phyloP scores from a whole-genome alignment of 1,140 invertebrate species.

The Zelostemma sp. region DNA sequence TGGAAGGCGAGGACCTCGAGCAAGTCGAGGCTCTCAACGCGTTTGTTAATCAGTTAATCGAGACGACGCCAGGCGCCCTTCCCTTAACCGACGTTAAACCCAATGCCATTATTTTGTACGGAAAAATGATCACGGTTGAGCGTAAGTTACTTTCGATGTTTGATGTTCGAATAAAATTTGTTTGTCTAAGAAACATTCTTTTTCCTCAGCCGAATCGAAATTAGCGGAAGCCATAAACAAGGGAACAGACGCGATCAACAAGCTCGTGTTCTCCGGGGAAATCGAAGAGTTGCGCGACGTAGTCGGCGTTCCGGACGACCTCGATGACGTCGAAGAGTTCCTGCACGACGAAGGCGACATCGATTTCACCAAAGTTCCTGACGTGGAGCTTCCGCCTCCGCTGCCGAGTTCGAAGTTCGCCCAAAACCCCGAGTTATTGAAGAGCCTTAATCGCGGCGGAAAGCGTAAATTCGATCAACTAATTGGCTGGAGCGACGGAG shows the following conservation, averaged over 20 bases:
- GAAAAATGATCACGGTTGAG: slow-evolving; percentile 82
- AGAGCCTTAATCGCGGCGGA: slow-evolving; percentile 63
- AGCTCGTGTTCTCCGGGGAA: slow-evolving; percentile 81
- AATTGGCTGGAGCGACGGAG: slow-evolving; percentile 63
- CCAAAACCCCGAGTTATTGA: slow-evolving; percentile 65
- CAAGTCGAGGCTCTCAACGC: slow-evolving; percentile 72
- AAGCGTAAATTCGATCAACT: slow-evolving; percentile 67
- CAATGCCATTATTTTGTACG: slow-evolving; percentile 83
- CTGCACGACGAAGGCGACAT: slow-evolving; percentile 68
- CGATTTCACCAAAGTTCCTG: slow-evolving; percentile 62
- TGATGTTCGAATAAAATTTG: too few relatives aligned
- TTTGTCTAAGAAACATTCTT: too few relatives aligned
- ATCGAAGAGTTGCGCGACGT: slow-evolving; percentile 83
- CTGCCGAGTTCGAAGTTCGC: slow-evolving; percentile 68
- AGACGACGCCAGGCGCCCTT: slow-evolving; percentile 79
- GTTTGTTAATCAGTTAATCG: slow-evolving; percentile 77
- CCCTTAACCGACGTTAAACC: slow-evolving; percentile 79
- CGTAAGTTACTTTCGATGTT: slow-evolving; percentile 68
- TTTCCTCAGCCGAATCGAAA: slow-evolving; percentile 79
- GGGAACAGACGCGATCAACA: slow-evolving; percentile 81
- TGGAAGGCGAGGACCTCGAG: slow-evolving; percentile 74
- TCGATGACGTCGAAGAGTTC: slow-evolving; percentile 73
- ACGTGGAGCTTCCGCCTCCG: slow-evolving; percentile 63
- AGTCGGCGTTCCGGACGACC: slow-evolving; percentile 74
- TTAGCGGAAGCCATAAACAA: slow-evolving; percentile 80